Base-by-base conservation (phyloP, 2,888 invertebrate species). In the Zhuqinia jingwanae region DNA sequence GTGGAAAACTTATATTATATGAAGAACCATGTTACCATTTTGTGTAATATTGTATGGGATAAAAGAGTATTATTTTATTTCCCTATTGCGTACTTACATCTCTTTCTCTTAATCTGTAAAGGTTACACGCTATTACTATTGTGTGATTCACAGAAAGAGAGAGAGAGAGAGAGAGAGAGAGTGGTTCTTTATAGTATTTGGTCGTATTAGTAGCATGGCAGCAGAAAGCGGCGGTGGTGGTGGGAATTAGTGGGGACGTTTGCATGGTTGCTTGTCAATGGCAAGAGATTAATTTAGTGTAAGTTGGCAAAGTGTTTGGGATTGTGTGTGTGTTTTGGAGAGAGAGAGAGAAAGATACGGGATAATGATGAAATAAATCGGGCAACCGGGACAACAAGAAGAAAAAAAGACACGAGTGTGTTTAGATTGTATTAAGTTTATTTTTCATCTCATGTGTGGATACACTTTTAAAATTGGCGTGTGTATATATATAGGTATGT, bases 231-330 rank as follows among this genome's bases (percentile, higher is more conserved):
- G 77, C 27, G 25, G 79, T 80, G 76, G 75, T 36, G 76, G 60
- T 85, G 65, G 80, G 83, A 88, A 84, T 82, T 73, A 85, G 80
- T 79, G 83, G 76, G 75, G 85, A 80, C 79, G 85, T 85, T 85
- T 85, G 88, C 85, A 75, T 87, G 87, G 84, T 47, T 87, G 89
- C 80, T 84, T 87, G 89, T 87, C 85, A 87, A 87, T 87, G 82
- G 80, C 73, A 76, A 75, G 85, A 87, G 87, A 89, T 85, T 85
- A 87, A 86, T 87, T 88, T 85, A 82, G 80, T 88, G 73, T 87
- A 75, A 85, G 83, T 85, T 85, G 83, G 86, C 77, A 87, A 88
- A 87, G 88, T 88, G 88, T 80, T 86, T 87, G 87, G 87, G 83
- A 80, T 85, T 85, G 56, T 85, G 65, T 83, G 63, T 80, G 78